These are phyloP conservation scores for Limnephilus rhombicus DNA, from an alignment of 2,888 invertebrate genomes.

Conservation along the genomic window DNA sequence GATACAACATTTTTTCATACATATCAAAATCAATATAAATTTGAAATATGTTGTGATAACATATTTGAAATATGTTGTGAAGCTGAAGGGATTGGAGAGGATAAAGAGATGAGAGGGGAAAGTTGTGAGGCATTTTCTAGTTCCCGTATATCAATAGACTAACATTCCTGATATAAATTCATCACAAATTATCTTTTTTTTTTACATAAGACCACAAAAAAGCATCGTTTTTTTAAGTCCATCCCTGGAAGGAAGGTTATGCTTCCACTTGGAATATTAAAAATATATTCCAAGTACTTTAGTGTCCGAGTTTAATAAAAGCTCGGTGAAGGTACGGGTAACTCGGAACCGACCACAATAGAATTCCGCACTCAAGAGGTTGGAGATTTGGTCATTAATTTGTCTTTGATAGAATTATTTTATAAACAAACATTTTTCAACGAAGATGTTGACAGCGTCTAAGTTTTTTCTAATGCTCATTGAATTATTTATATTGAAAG, in stretches of 20 bases:
- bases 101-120: too few species aligned
- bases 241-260: background rate
- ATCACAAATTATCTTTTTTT: background rate
- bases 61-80: too few species aligned
- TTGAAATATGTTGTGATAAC: too few species aligned
- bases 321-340: background rate
- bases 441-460: background rate
- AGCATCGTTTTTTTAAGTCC: background rate
- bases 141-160: background rate
- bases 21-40: too few species aligned
- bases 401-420: background rate
- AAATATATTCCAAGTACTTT: background rate
- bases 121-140: background rate
- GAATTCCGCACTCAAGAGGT: background rate
- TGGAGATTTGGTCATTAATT: background rate
- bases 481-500: background rate
- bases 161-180: background rate
- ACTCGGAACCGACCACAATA: background rate
- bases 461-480: background rate
- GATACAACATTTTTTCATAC: too few species aligned
- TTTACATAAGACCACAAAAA: background rate
- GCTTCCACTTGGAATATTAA: background rate
- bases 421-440: background rate
- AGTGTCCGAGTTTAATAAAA: background rate
- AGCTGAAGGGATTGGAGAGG: too few species aligned